Base-by-base conservation (phyloP, 2,113 vertebrate species). In the Cochlearius cochlearius region DNA sequence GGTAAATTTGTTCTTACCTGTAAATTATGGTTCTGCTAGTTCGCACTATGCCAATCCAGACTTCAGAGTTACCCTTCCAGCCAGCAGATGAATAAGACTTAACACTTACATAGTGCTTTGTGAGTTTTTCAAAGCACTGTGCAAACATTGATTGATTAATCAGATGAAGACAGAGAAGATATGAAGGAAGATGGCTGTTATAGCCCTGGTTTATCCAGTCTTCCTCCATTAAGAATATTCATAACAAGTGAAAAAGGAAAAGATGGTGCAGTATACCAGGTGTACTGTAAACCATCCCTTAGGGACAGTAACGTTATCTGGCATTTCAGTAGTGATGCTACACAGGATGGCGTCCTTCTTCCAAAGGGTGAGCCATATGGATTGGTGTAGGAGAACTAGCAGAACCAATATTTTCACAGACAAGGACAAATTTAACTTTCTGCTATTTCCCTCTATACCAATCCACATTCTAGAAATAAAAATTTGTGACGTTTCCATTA, bases 1-100 rank as follows among this genome's bases (percentile, higher is more conserved):
- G 98, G 98, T 98, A 98, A 98, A 98, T 98, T 98, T 98, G 98
- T 98, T 98, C 98, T 98, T 98, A 98, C 97, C 98, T 98, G 98
- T 98, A 98, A 98, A 97, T 97, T 80, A 98, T 98, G 98, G 98
- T 98, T 98, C 98, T 98, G 98, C 98, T 98, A 98, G 98, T 98
- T 98, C 97, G 43, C 96, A 95, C 97, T 97, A 94, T 98, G 97
- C 98, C 98, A 98, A 98, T 98, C 98, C 98, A 98, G 97, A 97
- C 96, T 95, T 93, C 91, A 98, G 91, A 97, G 92, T 97, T 97
- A 83, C 96, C 96, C 93, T 85, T 87, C 76, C 69, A 98, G 95
- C 94, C 96, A 98, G 97, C 97, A 96, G 85, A 92, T 63, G 26
- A 78, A 38, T 93, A 36, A 96, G 84, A 26, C 13, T 68, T 87